Evolutionary conservation across 2,113 vertebrate genomes (phyloP).

Genomic region (Bombycilla garrulus): DNA sequence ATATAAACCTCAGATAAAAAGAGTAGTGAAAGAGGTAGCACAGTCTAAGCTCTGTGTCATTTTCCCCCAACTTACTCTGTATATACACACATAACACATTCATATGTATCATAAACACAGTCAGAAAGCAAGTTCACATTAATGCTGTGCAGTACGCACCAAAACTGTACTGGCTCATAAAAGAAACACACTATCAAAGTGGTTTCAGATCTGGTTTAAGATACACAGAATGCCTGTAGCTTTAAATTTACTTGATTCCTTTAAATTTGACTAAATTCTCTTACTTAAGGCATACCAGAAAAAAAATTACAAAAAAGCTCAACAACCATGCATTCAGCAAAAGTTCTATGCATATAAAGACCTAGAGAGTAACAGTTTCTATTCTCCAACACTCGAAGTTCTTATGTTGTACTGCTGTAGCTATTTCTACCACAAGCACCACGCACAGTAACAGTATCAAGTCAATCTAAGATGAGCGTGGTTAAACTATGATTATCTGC

Average conservation of each 20-base stretch:
- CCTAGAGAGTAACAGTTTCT: neutral
- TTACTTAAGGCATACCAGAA: neutral
- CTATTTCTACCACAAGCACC: neutral
- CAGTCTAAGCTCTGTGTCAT: accelerated
- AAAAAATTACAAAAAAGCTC: neutral
- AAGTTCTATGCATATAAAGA: accelerated
- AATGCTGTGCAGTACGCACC: neutral
- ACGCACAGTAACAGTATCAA: neutral
- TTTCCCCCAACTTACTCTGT: neutral
- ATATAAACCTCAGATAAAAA: neutral
- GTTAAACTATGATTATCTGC: neutral
- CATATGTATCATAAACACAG: accelerated
- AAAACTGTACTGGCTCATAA: neutral
- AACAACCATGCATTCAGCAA: neutral
- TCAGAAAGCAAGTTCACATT: neutral
- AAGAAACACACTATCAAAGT: neutral
- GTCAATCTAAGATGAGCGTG: accelerated
- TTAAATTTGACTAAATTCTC: neutral
- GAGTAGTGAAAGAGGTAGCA: neutral
- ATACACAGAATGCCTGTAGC: neutral
- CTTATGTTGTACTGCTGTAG: accelerated
- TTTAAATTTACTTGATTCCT: neutral
- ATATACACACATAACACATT: accelerated
- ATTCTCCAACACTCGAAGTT: neutral
- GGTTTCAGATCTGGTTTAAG: neutral